Base-by-base conservation (phyloP, 2,797 vertebrate genomes). In the Eleutherodactylus coqui region DNA sequence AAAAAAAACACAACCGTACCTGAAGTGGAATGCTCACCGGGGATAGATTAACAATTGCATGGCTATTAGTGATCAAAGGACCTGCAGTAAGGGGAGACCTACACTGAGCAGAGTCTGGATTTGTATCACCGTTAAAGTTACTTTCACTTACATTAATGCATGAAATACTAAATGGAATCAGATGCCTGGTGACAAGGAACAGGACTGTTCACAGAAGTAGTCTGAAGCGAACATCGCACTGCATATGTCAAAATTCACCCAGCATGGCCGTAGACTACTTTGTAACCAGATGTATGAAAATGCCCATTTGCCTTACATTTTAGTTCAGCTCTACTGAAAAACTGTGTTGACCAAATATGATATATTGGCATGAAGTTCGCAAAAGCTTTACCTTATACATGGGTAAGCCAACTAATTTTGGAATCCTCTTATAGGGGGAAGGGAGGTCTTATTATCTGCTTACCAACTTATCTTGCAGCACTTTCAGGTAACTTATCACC, bases 31-130 rank as follows among this genome's bases (percentile, higher is more conserved):
- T 47, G 14, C 86, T 80, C 67, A 79, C 75, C 9, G 32, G 82
- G 82, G 82, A 79, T 84, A 27, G 64, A 87, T 84, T 73, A 75
- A 84, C 62, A 58, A 79, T 79, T 67, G 53, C 75, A 64, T 75
- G 76, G 82, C 75, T 79, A 75, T 84, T 64, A 80, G 73, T 79
- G 82, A 87, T 87, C 82, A 87, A 84, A 87, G 76, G 67, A 84
- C 76, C 75, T 64, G 9, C 36, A 73, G 75, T 58, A 78, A 87
- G 81, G 78, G 75, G 75, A 73, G 75, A 83, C 58, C 10, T 87
- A 87, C 75, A 83, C 64, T 79, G 51, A 87, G 51, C 86, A 87
- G 86, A 83, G 32, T 36, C 80, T 87, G 86, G 41, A 24, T 83
- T 79, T 78, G 38, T 51, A 64, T 45, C 45, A 32, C 67, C 51